Conservation (phyloP, 2,888 invertebrate species). For the Ophonus ardosiacus region DNA sequence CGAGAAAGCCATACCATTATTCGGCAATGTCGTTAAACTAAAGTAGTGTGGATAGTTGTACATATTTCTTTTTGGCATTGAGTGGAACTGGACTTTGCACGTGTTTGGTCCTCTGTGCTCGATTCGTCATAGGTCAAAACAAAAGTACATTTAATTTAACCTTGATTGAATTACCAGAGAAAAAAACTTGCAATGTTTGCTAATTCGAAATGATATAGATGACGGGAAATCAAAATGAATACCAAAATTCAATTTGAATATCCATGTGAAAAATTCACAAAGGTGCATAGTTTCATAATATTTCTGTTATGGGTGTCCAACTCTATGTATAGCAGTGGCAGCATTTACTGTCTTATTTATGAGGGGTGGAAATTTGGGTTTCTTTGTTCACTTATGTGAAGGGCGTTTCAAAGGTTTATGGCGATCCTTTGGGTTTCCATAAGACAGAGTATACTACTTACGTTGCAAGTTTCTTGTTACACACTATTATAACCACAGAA, state of each 20-base stretch:
- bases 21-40: not conserved
- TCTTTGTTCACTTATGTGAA: too few species aligned
- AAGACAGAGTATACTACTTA: too few species aligned
- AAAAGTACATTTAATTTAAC: slow-evolving; percentile 53
- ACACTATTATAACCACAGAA: too few species aligned
- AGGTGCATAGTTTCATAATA: not conserved
- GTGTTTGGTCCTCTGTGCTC: not conserved
- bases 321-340: too few species aligned
- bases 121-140: slow-evolving; percentile 57
- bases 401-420: too few species aligned
- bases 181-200: slow-evolving; percentile 21
- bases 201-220: slow-evolving; percentile 9
- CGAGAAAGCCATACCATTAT: too few species aligned
- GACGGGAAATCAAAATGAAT: slow-evolving; percentile 15
- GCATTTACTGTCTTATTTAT: too few species aligned
- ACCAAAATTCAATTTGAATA: slow-evolving; percentile 30
- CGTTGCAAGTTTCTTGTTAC: too few species aligned
- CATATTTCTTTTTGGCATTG: slow-evolving; percentile 27
- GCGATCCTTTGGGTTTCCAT: too few species aligned
- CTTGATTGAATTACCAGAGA: slow-evolving; percentile 51
- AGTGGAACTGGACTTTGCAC: slow-evolving; percentile 5
- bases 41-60: not conserved
- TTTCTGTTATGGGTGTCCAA: too few species aligned
- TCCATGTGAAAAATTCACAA: not conserved
- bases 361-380: too few species aligned